These are phyloP conservation scores for Lepidotrigona ventralis DNA, from an alignment of 1,140 invertebrate species.

Conservation along the genomic window DNA sequence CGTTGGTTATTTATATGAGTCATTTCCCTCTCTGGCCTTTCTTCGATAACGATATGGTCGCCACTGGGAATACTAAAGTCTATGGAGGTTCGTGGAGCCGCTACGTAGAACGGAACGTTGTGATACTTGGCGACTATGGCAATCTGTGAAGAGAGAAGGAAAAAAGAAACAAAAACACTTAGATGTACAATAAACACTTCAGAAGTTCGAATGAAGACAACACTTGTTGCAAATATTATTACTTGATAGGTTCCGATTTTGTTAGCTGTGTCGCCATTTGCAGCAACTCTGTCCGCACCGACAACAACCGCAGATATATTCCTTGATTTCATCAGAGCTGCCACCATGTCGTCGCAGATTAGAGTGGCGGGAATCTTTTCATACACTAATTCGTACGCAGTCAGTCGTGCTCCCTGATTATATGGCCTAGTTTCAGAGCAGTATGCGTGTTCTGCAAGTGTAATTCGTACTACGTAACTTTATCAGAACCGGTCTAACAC, in stretches of 20 bases:
- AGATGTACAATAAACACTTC: background rate
- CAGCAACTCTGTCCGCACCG: conserved; percentile 93
- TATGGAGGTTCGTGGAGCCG: conserved; percentile 95
- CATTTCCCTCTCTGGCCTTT: conserved; percentile 94
- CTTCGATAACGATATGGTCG: conserved; percentile 95
- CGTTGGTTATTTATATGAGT: conserved; percentile 90
- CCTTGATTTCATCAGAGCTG: conserved; percentile 91
- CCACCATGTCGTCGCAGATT: conserved; percentile 97
- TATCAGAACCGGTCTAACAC: background rate
- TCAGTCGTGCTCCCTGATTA: conserved; percentile 97
- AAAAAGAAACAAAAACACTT: conserved; percentile 15
- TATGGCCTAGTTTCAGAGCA: conserved; percentile 99
- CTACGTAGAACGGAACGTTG: conserved; percentile 96
- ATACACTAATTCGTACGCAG: conserved; percentile 96
- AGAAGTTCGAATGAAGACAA: background rate
- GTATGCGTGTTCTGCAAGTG: conserved; percentile 89
- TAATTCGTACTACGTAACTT: conserved; percentile 12
- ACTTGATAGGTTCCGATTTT: conserved; percentile 99
- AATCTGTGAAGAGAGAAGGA: conserved; percentile 81
- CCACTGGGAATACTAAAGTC: conserved; percentile 91
- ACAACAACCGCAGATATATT: conserved; percentile 90
- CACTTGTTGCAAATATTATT: conserved; percentile 63
- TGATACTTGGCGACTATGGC: conserved; percentile 96
- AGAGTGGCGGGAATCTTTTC: conserved; percentile 96
- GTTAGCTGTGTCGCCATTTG: conserved; percentile 99